Evolutionary conservation across 1,140 invertebrate species (phyloP).

Genomic region (Trichomalopsis sarcophagae): DNA sequence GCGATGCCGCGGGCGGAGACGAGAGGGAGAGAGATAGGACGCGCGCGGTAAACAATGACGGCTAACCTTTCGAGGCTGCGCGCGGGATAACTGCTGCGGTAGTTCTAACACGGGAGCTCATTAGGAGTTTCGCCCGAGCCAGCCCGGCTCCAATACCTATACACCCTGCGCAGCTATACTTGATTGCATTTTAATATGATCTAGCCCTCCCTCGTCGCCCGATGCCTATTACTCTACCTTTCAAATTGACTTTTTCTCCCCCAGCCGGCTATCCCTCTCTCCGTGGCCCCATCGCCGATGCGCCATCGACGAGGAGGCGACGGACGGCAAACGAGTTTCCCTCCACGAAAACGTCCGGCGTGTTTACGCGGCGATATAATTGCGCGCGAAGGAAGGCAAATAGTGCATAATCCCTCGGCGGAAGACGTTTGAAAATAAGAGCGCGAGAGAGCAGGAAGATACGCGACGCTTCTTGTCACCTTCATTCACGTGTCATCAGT

Average conservation of each 20-base stretch:
- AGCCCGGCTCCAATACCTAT: conserved; percentile 55
- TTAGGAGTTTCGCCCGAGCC: conserved; percentile 69
- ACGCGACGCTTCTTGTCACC: conserved; percentile 64
- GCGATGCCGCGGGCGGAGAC: conserved; percentile 7
- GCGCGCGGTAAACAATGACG: conserved; percentile 68
- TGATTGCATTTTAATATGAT: conserved; percentile 72
- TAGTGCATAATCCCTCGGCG: neutral
- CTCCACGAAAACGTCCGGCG: neutral
- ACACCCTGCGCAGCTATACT: conserved; percentile 55
- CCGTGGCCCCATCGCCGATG: neutral
- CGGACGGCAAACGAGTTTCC: neutral
- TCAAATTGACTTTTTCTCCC: conserved; percentile 11
- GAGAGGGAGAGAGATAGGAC: conserved; percentile 50
- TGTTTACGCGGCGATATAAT: neutral
- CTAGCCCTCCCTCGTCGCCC: neutral
- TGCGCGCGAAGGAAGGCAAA: neutral
- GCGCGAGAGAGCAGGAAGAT: conserved; percentile 27
- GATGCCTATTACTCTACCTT: conserved; percentile 52
- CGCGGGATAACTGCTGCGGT: conserved; percentile 54
- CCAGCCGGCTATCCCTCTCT: neutral
- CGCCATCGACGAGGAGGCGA: too few relatives aligned
- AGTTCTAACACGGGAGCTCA: conserved; percentile 69
- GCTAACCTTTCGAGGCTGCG: conserved; percentile 56
- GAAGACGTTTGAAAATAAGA: neutral
- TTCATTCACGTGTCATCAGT: conserved; percentile 70